Percentiles rank a stretch among this genome's conserved stretches.
Conservation (phyloP, 2,797 vertebrate species). For the Enteromius treurensis region DNA sequence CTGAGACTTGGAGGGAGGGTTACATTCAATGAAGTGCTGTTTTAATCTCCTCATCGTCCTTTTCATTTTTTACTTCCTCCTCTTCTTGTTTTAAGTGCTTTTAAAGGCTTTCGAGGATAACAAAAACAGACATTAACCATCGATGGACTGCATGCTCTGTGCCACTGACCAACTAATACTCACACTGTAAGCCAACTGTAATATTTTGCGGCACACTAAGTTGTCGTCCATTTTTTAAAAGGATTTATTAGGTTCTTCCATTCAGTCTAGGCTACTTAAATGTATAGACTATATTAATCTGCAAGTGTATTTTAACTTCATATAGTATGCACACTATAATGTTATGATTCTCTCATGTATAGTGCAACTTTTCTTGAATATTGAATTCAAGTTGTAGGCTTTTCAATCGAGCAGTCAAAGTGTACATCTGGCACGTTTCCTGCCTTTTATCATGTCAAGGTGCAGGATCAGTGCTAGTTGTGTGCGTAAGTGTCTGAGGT, state of each 20-base stretch:
- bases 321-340: constrained; percentile 69
- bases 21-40: constrained; percentile 61
- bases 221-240: constrained; percentile 43
- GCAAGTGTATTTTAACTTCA: constrained; percentile 73
- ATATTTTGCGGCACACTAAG: constrained; percentile 60
- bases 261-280: constrained; percentile 59
- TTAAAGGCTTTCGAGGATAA: constrained; percentile 64
- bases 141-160: constrained; percentile 78
- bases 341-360: constrained; percentile 60
- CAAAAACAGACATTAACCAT: constrained; percentile 67
- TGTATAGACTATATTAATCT: constrained; percentile 55
- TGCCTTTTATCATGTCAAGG: constrained; percentile 27
- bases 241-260: constrained; percentile 42
- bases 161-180: constrained; percentile 66
- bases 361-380: constrained; percentile 51
- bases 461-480: constrained; percentile 35
- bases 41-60: constrained; percentile 36
- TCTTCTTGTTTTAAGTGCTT: constrained; percentile 56
- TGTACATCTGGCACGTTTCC: constrained; percentile 21
- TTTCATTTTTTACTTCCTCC: constrained; percentile 23
- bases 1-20: constrained; percentile 64
- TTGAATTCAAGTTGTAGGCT: constrained; percentile 32
- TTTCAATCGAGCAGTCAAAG: constrained; percentile 25
- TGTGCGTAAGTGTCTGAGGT: neutral
- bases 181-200: constrained; percentile 62